phyloP scores from a whole-genome alignment of 2,888 invertebrate species.

The Nymphalis polychloros region DNA sequence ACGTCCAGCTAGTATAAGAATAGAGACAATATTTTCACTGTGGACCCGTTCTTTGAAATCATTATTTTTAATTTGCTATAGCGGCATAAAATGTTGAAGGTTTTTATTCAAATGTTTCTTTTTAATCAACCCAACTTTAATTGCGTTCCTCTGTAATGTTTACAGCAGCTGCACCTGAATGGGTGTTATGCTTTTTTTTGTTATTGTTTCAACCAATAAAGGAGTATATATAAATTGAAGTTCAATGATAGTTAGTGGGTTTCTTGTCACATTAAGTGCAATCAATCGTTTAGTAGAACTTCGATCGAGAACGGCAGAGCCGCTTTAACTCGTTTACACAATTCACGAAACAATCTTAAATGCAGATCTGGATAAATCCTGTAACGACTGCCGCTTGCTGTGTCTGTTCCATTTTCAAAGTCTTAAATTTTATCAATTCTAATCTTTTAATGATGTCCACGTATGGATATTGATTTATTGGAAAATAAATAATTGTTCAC shows the following conservation, averaged over 20 bases:
- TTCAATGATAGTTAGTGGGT: conserved; percentile 23
- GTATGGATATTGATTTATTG: neutral
- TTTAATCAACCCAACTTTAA: conserved; percentile 25
- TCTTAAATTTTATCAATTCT: conserved; percentile 11
- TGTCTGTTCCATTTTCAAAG: conserved; percentile 14
- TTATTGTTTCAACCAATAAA: conserved; percentile 9
- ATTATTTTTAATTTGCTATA: conserved; percentile 35
- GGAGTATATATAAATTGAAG: neutral
- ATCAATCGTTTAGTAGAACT: conserved; percentile 29
- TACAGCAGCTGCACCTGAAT: conserved; percentile 19
- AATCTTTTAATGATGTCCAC: neutral
- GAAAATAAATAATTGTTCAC: too few species aligned
- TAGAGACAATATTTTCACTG: conserved; percentile 33
- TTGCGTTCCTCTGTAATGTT: conserved; percentile 27
- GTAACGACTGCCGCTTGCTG: conserved; percentile 40
- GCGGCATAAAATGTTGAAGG: conserved; percentile 27
- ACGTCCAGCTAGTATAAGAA: conserved; percentile 33
- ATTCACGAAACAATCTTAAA: conserved; percentile 58
- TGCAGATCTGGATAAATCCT: conserved; percentile 53
- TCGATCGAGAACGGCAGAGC: conserved; percentile 18
- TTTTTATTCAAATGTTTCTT: conserved; percentile 34
- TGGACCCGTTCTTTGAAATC: conserved; percentile 26
- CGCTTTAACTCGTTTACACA: conserved; percentile 46
- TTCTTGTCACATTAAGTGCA: conserved; percentile 36
- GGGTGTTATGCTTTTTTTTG: conserved; percentile 11